Evolutionary conservation across 1,140 invertebrate genomes (phyloP).

Genomic region (Diploscapter pachys): DNA sequence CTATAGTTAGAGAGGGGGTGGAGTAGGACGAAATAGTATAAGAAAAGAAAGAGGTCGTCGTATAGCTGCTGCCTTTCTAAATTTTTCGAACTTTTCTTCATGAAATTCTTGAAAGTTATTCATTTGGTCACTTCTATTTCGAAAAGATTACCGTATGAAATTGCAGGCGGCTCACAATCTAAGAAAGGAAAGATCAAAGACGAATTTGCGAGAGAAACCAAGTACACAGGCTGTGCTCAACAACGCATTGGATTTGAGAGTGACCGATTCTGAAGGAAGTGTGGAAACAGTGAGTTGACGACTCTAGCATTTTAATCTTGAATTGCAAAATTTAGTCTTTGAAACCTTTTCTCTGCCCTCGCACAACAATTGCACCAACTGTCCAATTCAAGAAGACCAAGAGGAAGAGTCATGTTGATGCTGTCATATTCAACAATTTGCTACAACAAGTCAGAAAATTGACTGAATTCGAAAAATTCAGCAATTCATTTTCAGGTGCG

Average conservation of each 20-base stretch:
- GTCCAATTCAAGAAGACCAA: conserved; percentile 29
- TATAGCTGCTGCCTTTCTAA: too few species aligned
- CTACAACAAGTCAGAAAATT: conserved; percentile 45
- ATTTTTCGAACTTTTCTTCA: too few species aligned
- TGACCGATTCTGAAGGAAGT: conserved; percentile 18
- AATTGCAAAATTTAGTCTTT: neutral
- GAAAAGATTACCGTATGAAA: too few species aligned
- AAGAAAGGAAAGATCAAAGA: neutral
- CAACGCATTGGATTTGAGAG: conserved; percentile 22
- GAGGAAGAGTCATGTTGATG: conserved; percentile 44
- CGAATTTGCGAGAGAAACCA: conserved; percentile 10
- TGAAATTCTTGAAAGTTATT: too few species aligned
- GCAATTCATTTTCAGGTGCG: neutral
- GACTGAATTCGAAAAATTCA: too few species aligned
- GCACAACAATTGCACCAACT: conserved; percentile 19
- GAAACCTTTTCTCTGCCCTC: conserved; percentile 10
- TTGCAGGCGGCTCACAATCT: too few species aligned
- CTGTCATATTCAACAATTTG: conserved; percentile 53
- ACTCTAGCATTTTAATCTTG: neutral
- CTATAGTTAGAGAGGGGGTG: too few species aligned
- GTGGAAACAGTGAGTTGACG: conserved; percentile 13
- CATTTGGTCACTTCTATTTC: too few species aligned
- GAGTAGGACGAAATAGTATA: too few species aligned
- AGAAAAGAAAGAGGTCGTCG: too few species aligned
- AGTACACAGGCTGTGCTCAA: conserved; percentile 18